Base-by-base conservation (phyloP, 2,888 invertebrate species). In the Linnaemya vulpina region DNA sequence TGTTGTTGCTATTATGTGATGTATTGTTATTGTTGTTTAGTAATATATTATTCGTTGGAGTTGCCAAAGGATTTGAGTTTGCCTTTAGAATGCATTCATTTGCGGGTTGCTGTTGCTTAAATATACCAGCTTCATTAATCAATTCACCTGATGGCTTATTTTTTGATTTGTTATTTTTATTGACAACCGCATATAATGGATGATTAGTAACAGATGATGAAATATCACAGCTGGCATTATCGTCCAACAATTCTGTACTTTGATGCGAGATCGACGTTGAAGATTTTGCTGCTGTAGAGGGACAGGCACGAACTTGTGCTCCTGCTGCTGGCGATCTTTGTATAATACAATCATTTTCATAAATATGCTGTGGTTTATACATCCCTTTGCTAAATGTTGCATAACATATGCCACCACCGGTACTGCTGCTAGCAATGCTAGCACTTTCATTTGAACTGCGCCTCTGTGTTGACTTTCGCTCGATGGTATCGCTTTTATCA, bases 141-240 rank as follows among this genome's bases (percentile, higher is more conserved):
- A 77, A 49, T 65, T 84, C 84, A 63, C 89, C 89, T 65, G 89
- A 30, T 79, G 65, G 62, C 87, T 93, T 92, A 86, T 93, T 92
- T 87, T 93, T 93, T 55, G 91, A 87, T 88, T 93, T 93, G 87
- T 92, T 92, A 68, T 90, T 89, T 85, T 92, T 92, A 87, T 93
- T 92, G 46, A 93, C 91, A 85, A 93, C 90, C n/a, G 93, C 93
- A 86, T 93, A 92, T 65, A 93, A 91, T 11, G 92, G 91, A 84
- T 90, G 91, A 74, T 75, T 86, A 38, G 76, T 22, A 62, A 55
- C 49, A 40, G 65, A 51, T 25, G 65, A n/a, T 43, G 76, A 43
- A 43, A 65, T 46, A 4, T 60, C 51, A 68, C 25, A 74, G 30
- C 25, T 62, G 11, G 0, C 30, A 60, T 60, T 81, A 25, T 83